These are phyloP conservation scores for Lates calcarifer DNA, from an alignment of 2,113 vertebrate species.

Conservation along the genomic window DNA sequence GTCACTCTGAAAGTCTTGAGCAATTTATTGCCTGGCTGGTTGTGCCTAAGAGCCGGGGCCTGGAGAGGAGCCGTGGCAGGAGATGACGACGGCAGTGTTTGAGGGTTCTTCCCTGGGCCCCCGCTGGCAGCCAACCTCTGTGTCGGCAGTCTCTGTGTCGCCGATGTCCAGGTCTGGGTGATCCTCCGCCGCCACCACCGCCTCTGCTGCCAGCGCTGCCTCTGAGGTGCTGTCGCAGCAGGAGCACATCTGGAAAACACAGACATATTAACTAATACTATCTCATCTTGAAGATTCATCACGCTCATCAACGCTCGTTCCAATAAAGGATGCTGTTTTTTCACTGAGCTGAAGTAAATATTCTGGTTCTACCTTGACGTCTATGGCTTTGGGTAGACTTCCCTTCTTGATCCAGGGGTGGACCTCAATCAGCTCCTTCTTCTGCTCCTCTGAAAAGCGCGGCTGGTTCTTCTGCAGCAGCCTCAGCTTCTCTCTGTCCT, in stretches of 20 bases:
- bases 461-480: slow-evolving; percentile 91
- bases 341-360: background rate
- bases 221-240: slow-evolving; percentile 85
- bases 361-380: slow-evolving; percentile 83
- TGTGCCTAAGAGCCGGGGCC: slow-evolving; percentile 7
- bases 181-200: slow-evolving; percentile 80
- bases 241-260: slow-evolving; percentile 85
- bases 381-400: slow-evolving; percentile 87
- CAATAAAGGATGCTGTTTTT: background rate
- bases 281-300: background rate
- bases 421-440: slow-evolving; percentile 89
- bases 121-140: slow-evolving; percentile 62
- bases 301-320: background rate
- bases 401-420: slow-evolving; percentile 92
- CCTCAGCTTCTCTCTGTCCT: slow-evolving; percentile 90
- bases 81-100: slow-evolving; percentile 11
- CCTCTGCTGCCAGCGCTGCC: slow-evolving; percentile 74
- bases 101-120: slow-evolving; percentile 67
- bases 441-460: slow-evolving; percentile 90
- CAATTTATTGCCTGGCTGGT: slow-evolving; percentile 22
- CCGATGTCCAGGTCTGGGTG: slow-evolving; percentile 83
- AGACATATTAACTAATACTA: too few species aligned
- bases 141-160: slow-evolving; percentile 78
- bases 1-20: slow-evolving; percentile 8
- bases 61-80: background rate